A percentile compares a stretch with the other conserved stretches of the same genome.
phyloP scores from a whole-genome alignment of 2,113 vertebrate genomes.

The Colius striatus region DNA sequence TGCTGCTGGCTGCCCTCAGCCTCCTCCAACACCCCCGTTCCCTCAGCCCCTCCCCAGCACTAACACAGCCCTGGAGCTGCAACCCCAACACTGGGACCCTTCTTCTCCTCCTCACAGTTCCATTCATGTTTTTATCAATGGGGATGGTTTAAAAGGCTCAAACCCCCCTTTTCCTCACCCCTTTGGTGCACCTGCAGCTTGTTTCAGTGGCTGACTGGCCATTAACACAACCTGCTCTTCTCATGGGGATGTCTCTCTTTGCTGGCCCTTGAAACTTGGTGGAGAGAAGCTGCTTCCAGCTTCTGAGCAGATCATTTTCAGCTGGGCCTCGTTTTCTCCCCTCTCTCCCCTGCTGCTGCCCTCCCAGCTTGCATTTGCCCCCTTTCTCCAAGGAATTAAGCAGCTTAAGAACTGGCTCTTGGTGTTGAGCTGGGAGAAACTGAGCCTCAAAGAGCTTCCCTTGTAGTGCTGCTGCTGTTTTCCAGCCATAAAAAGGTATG shows the following conservation, averaged over 20 bases:
- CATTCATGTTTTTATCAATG: fast-evolving
- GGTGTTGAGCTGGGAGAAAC: not conserved
- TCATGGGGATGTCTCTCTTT: not conserved
- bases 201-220: not conserved
- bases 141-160: not conserved
- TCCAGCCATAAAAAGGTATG: not conserved
- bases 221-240: not conserved
- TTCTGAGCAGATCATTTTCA: not conserved
- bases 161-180: not conserved
- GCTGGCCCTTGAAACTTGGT: not conserved
- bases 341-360: not conserved
- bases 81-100: no score
- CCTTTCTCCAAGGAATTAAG: not conserved
- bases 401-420: not conserved
- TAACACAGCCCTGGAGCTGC: no score
- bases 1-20: no score
- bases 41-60: no score
- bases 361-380: not conserved
- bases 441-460: not conserved
- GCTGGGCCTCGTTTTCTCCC: not conserved
- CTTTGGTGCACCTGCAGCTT: not conserved
- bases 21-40: no score
- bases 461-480: not conserved
- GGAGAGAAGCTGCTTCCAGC: not conserved
- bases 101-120: not conserved